Evolutionary conservation across 2,797 vertebrate genomes (phyloP).

Genomic region (Geotrypetes seraphini): DNA sequence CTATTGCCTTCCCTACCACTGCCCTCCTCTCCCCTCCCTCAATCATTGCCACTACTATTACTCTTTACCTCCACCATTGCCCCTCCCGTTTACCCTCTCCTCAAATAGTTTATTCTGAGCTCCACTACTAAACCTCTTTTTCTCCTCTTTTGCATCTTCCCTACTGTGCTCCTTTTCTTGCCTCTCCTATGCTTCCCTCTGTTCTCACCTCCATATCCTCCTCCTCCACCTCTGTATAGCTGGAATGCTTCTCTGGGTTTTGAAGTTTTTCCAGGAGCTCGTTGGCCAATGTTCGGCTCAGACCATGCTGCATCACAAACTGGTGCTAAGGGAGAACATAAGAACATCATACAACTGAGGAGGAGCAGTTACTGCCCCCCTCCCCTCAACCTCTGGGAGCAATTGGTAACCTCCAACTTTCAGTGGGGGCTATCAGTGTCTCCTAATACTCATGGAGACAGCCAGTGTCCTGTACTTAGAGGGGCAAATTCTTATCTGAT

Average conservation of each 20-base stretch:
- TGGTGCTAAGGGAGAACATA: conserved; percentile 47
- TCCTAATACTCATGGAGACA: too few species aligned
- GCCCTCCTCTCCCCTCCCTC: too few species aligned
- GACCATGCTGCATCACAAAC: conserved; percentile 57
- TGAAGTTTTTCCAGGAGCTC: conserved; percentile 74
- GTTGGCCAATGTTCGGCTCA: conserved; percentile 52
- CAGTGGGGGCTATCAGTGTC: too few species aligned
- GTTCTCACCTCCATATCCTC: conserved; percentile 68
- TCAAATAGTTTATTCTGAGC: too few species aligned
- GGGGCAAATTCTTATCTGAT: too few species aligned
- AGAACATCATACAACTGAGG: too few species aligned
- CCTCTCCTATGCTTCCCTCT: too few species aligned
- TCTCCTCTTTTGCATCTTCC: too few species aligned
- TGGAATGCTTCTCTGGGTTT: conserved; percentile 66
- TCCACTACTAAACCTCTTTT: not conserved
- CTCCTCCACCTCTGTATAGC: conserved; percentile 50
- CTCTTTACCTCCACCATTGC: not conserved
- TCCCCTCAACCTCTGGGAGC: not conserved
- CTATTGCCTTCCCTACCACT: too few species aligned
- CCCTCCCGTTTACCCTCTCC: conserved; percentile 71
- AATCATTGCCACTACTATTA: too few species aligned
- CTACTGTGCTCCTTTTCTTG: too few species aligned
- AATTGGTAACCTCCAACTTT: too few species aligned
- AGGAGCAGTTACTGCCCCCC: accelerated
- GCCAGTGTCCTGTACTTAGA: not conserved